These are phyloP conservation scores for Geococcyx californianus DNA, from an alignment of 2,113 vertebrate species.

Conservation along the genomic window DNA sequence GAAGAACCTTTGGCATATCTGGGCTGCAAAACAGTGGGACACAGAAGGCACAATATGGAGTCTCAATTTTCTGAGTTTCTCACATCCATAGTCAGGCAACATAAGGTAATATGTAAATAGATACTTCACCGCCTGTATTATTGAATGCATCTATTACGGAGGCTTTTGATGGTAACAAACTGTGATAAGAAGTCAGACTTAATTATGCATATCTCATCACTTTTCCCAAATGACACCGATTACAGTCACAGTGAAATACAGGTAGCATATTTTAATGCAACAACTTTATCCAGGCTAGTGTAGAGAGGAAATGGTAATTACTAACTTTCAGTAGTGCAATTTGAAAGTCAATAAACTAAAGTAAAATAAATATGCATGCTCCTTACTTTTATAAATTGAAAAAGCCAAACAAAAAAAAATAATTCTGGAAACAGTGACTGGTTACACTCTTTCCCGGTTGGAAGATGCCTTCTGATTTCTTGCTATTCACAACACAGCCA, in stretches of 20 bases:
- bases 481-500: not conserved
- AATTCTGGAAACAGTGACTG: not conserved
- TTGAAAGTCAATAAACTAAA: constrained; percentile 54
- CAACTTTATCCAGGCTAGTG: constrained; percentile 1
- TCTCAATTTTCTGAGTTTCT: constrained; percentile 1
- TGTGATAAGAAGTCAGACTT: constrained; percentile 65
- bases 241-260: constrained; percentile 50
- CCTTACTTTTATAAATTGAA: not conserved
- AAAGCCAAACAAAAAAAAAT: not conserved
- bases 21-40: constrained; percentile 2
- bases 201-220: constrained; percentile 72
- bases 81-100: constrained; percentile 16
- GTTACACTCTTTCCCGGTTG: not conserved
- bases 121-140: constrained; percentile 10
- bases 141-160: constrained; percentile 50
- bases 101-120: constrained; percentile 55
- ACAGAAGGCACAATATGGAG: not conserved
- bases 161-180: constrained; percentile 65
- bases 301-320: constrained; percentile 52
- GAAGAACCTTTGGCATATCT: not conserved
- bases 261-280: constrained; percentile 53
- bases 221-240: constrained; percentile 65
- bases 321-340: constrained; percentile 1
- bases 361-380: constrained; percentile 21
- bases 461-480: not conserved